Conservation (phyloP, 2,113 vertebrate species). For the Nesoenas mayeri region DNA sequence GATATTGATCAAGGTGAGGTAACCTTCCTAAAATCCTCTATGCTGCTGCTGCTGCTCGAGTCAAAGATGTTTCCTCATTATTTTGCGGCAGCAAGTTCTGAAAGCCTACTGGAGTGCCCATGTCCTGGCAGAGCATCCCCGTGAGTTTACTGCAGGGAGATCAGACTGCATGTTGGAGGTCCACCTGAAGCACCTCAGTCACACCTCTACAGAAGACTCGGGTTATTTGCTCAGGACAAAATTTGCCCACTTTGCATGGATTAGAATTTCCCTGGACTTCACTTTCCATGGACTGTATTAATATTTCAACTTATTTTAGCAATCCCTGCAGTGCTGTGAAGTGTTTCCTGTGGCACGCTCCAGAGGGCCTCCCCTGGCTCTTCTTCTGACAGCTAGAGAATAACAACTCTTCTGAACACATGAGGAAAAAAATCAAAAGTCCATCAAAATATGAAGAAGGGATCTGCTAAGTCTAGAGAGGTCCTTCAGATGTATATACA, state of each 20-base stretch:
- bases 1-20: background rate
- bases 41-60: background rate
- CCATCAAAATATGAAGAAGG: background rate
- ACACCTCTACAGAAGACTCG: background rate
- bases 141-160: background rate
- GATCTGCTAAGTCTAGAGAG: background rate
- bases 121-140: background rate
- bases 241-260: background rate
- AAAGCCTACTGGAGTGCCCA: background rate
- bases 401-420: background rate
- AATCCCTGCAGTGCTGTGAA: background rate
- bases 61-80: background rate
- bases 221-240: background rate
- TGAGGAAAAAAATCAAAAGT: background rate
- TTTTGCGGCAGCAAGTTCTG: background rate
- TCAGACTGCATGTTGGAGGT: background rate
- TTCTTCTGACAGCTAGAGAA: background rate
- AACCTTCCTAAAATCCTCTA: background rate
- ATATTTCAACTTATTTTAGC: background rate
- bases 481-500: background rate
- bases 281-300: background rate
- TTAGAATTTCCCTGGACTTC: background rate
- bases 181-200: background rate
- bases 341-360: too few relatives aligned
- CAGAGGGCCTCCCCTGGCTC: background rate